Evolutionary conservation across 2,113 vertebrate genomes (phyloP).

Genomic region (Leptobrachium leishanense): DNA sequence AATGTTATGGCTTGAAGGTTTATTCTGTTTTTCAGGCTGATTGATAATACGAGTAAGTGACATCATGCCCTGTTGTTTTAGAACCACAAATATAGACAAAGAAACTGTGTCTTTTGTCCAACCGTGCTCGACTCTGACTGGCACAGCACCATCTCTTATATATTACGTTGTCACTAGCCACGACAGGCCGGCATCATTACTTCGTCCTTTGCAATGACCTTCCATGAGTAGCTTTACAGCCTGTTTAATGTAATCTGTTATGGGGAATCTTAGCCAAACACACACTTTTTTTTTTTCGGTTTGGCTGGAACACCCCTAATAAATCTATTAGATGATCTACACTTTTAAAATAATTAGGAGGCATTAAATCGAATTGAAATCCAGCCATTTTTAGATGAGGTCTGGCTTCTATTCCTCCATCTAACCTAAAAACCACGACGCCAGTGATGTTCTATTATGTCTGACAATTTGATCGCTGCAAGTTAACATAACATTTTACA

Average conservation of each 20-base stretch:
- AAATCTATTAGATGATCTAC: slow-evolving; percentile 23
- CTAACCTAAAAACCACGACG: too few species aligned
- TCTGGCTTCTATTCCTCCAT: too few species aligned
- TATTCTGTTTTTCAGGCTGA: too few species aligned
- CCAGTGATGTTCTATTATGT: too few species aligned
- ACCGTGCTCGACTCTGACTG: too few species aligned
- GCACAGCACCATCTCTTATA: not conserved
- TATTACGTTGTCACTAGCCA: not conserved
- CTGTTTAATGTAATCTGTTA: slow-evolving; percentile 18
- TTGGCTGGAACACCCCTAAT: slow-evolving; percentile 5
- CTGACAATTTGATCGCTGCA: too few species aligned
- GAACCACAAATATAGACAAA: too few species aligned
- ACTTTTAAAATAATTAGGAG: slow-evolving; percentile 19
- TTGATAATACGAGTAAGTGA: too few species aligned
- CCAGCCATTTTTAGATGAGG: not conserved
- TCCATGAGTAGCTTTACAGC: not conserved
- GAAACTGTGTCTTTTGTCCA: too few species aligned
- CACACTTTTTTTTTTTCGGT: slow-evolving; percentile 8
- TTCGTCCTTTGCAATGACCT: slow-evolving; percentile 15
- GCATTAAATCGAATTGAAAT: slow-evolving; percentile 3
- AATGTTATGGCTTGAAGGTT: too few species aligned
- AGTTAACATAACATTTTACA: too few species aligned
- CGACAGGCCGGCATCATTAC: not conserved
- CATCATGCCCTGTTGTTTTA: too few species aligned
- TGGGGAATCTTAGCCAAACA: slow-evolving; percentile 2